Conservation (phyloP, 2,113 vertebrate genomes). For the Origma solitaria region DNA sequence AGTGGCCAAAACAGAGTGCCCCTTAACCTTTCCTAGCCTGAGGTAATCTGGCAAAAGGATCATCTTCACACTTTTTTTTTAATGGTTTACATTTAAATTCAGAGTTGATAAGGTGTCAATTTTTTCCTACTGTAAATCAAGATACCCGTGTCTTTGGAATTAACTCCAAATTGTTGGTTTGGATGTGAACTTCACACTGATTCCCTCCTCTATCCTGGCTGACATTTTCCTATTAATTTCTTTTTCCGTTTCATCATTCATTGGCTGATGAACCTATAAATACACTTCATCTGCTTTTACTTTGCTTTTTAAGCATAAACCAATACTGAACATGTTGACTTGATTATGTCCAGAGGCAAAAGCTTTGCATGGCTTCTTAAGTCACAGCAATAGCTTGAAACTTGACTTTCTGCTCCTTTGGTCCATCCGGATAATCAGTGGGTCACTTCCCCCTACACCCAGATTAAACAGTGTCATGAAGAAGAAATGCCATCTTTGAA, state of each 20-base stretch:
- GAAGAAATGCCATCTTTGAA: conserved; percentile 40
- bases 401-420: conserved; percentile 65
- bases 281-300: conserved; percentile 79
- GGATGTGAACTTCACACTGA: conserved; percentile 64
- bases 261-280: conserved; percentile 77
- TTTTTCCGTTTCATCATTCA: conserved; percentile 75
- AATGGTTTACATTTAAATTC: conserved; percentile 55
- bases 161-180: conserved; percentile 70
- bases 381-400: conserved; percentile 66
- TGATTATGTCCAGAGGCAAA: conserved; percentile 75
- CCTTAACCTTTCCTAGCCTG: conserved; percentile 28
- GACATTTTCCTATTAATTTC: conserved; percentile 74
- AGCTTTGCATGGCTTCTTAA: conserved; percentile 60
- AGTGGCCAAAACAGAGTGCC: background rate
- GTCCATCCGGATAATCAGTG: conserved; percentile 30
- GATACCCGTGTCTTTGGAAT: conserved; percentile 56
- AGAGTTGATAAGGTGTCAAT: conserved; percentile 40
- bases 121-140: conserved; percentile 58
- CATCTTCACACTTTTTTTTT: conserved; percentile 31
- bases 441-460: conserved; percentile 21
- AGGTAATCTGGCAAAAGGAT: background rate
- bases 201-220: conserved; percentile 67
- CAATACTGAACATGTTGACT: conserved; percentile 71
- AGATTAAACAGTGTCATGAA: conserved; percentile 44
- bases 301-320: conserved; percentile 78